Evolutionary conservation across 2,888 invertebrate species (phyloP), one percentile per base, ranked within the genome.

Genomic region (Metellina segmentata): DNA sequence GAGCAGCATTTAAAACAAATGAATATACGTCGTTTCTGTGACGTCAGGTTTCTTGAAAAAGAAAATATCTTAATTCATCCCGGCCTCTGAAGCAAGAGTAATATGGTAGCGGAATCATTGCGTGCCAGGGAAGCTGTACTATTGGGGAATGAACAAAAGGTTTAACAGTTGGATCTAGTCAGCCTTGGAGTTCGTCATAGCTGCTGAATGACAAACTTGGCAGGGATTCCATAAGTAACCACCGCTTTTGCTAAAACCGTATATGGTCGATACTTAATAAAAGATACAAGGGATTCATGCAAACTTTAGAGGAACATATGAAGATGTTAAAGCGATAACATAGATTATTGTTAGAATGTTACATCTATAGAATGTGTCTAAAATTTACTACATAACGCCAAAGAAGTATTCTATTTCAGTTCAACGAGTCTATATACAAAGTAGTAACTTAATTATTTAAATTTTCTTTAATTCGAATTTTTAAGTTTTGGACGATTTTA

Each of bases 11-110:
- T 61, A 61, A 77, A 85, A 85, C 77, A 85, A 88, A 88, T 74
- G 61, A 79, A 71, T 52, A 61, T 69, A 16, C 20, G 8, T 19
- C 85, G 0, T 74, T 74, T 52, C 48, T n/a, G 13, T 19, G 61
- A 77, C 53, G 75, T 19, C 75, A 48, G n/a, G 49, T 72, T 83
- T 72, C 34, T 16, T 7, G 69, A 71, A 71, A 48, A 52, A 52
- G 48, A 78, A 78, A 78, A 61, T 49, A 71, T 87, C 79, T 88
- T 81, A 88, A 88, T 88, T 81, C 81, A 81, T n/a, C 11, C 53
- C 52, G 72, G n/a, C 48, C 53, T 52, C 20, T 34, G 72, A 72
- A 81, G 74, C 87, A 52, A 71, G 53, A 88, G 87, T 88, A 88
- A 88, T 81, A 79, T 79, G 61, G 86, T 79, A 79, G 87, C 79